Base-by-base conservation (phyloP, 2,888 invertebrate genomes). In the Conops quadrifasciatus region DNA sequence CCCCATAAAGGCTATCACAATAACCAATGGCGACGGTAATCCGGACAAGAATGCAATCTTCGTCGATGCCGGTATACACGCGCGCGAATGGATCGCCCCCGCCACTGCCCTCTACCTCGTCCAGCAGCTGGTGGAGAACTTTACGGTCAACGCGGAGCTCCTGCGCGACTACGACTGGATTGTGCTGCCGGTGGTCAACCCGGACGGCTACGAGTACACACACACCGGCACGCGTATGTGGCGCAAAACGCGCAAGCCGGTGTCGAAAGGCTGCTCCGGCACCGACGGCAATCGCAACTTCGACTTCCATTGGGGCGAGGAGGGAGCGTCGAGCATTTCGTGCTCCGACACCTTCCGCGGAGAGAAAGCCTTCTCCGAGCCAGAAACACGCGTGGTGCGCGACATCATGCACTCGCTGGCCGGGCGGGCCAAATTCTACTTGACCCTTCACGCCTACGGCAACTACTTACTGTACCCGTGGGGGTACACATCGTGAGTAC, bases 241-340 rank as follows among this genome's bases (percentile, higher is more conserved):
- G 91, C 88, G 92, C 19, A 92, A 92, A 81, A 92, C 91, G 0
- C 88, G 91, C 0, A 88, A 89, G 0, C 87, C 87, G 5, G 77
- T 71, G 2, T 75, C 75, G 47, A 74, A 76, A 30, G 1, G 3
- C 0, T 94, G 93, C 76, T 84, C 85, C 1, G 94, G 94, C n/a
- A 90, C 90, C 0, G 94, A 94, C 79, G 89, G 89, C 0, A 94
- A 94, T 82, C 87, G 94, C 1, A 94, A 94, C 85, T 94, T 90
- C 78, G 92, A 89, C 68, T 89, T 89, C 78, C 86, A 88, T 73
- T 94, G 93, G 92, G 90, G 89, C 16, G 88, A 90, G 75, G 85
- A 87, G 9, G 88, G 84, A 1, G 78, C 82, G 2, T 84, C 83
- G 0, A 75, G 74, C 1, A 75, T 66, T 71, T 89, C 78, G 0